Percentiles rank a stretch among this genome's conserved stretches.
phyloP scores from a whole-genome alignment of 1,140 invertebrate species.

The Hesperophylax magnus region DNA sequence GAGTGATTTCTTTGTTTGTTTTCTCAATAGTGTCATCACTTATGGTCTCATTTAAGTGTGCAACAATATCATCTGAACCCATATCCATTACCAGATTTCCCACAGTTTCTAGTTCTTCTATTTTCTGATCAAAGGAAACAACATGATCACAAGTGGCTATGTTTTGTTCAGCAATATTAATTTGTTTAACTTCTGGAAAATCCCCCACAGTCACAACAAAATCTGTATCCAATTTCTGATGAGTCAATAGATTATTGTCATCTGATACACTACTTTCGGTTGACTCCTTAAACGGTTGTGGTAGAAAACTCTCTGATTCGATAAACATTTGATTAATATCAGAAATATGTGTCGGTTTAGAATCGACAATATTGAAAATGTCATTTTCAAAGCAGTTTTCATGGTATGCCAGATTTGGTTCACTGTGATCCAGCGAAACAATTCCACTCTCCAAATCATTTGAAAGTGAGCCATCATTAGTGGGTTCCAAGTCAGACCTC shows the following conservation, averaged over 20 bases:
- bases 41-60: neutral
- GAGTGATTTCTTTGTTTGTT: neutral
- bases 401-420: neutral
- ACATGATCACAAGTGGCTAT: neutral
- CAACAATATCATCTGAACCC: neutral
- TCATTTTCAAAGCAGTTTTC: neutral
- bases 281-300: neutral
- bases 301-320: neutral
- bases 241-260: neutral
- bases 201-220: too few relatives aligned
- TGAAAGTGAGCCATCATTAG: constrained; percentile 17
- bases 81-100: neutral
- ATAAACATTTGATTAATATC: constrained; percentile 25
- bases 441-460: constrained; percentile 15
- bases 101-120: neutral
- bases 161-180: neutral
- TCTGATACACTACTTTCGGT: neutral
- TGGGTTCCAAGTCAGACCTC: constrained; percentile 3
- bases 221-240: too few relatives aligned
- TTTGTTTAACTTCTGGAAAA: neutral
- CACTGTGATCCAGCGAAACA: constrained; percentile 16
- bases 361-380: neutral
- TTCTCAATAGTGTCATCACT: neutral
- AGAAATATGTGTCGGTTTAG: neutral
- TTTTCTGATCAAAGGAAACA: neutral